A percentile compares a stretch with the other conserved stretches of the same genome.
Conservation (phyloP, 2,113 vertebrate species). For the Cebidichthys violaceus region DNA sequence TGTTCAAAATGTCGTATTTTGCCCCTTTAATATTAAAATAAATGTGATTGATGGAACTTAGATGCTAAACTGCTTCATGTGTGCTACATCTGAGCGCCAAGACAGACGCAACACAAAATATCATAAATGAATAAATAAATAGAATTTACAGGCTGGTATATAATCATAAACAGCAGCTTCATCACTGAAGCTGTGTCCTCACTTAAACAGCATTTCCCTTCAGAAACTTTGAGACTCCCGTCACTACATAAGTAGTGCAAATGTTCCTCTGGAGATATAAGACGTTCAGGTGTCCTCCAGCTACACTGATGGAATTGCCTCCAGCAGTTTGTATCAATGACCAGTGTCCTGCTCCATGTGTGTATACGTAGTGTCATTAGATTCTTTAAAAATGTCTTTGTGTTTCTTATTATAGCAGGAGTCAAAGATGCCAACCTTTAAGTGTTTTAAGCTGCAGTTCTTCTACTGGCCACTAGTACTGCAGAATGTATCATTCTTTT, state of each 20-base stretch:
- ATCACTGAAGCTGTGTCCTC: neutral
- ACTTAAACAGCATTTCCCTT: neutral
- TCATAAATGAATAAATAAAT: slow-evolving; percentile 26
- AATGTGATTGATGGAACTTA: neutral
- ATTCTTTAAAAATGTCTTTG: neutral
- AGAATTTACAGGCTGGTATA: neutral
- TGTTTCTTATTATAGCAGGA: neutral
- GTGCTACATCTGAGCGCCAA: neutral
- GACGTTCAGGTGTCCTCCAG: neutral
- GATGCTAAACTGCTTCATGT: neutral
- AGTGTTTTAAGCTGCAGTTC: slow-evolving; percentile 2
- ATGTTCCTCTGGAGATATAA: neutral
- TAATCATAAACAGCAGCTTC: neutral
- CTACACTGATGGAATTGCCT: neutral
- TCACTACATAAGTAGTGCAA: slow-evolving; percentile 13
- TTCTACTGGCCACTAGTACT: slow-evolving; percentile 8
- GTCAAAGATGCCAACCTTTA: neutral
- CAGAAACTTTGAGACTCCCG: neutral
- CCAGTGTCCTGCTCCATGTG: neutral
- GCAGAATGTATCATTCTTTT: neutral
- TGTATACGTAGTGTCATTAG: neutral
- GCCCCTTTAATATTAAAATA: neutral
- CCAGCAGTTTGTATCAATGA: neutral
- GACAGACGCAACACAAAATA: slow-evolving; percentile 16
- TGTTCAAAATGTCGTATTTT: no score